Conservation (phyloP, 2,113 vertebrate species). For the Myotis yumanensis region DNA sequence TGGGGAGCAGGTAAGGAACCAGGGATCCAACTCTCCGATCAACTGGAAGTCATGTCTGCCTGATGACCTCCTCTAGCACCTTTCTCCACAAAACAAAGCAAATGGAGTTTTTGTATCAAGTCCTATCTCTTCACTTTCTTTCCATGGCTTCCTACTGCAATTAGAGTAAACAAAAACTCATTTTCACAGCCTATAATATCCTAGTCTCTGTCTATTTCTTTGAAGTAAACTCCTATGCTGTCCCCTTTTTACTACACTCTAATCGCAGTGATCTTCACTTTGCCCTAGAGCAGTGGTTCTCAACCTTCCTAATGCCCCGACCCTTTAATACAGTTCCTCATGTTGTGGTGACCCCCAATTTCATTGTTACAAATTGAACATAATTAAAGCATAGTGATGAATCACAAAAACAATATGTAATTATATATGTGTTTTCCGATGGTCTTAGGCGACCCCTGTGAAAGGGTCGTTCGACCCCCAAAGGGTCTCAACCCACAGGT, state of each 20-base stretch:
- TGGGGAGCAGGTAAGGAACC: not conserved
- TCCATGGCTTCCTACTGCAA: not conserved
- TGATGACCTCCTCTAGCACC: not conserved
- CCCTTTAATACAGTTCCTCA: too few species aligned
- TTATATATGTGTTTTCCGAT: too few species aligned
- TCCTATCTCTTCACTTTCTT: not conserved
- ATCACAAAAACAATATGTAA: too few species aligned
- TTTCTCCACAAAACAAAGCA: not conserved
- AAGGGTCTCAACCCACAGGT: too few species aligned
- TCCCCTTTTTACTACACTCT: not conserved
- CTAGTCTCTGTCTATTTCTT: not conserved
- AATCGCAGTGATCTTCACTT: not conserved
- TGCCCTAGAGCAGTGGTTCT: not conserved
- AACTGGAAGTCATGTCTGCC: not conserved
- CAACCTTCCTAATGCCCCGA: too few species aligned
- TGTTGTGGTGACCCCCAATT: too few species aligned
- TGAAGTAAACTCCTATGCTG: not conserved
- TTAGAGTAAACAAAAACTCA: not conserved
- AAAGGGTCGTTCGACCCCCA: too few species aligned
- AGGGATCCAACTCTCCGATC: not conserved
- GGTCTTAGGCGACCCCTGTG: too few species aligned
- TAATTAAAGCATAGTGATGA: too few species aligned
- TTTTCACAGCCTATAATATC: not conserved
- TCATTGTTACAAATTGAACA: too few species aligned
- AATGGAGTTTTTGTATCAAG: not conserved